Conservation (phyloP, 2,888 invertebrate species). For the Chrysolina haemoptera region DNA sequence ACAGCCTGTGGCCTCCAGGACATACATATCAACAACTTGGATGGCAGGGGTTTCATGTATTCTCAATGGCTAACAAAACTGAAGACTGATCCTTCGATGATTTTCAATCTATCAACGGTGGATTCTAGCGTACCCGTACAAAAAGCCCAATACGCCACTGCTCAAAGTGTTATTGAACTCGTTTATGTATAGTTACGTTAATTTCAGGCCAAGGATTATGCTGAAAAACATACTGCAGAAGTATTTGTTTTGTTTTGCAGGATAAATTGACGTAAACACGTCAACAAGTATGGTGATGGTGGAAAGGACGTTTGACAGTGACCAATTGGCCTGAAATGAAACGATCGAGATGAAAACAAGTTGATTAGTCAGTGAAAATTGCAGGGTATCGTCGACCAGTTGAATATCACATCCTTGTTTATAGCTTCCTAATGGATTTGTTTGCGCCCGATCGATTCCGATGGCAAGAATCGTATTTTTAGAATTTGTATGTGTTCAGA, state of each 20-base stretch:
- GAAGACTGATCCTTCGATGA: no score
- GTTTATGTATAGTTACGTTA: slow-evolving; percentile 44
- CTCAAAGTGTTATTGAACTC: slow-evolving; percentile 46
- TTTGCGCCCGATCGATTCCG: not conserved
- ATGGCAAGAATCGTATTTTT: no score
- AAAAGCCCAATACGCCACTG: slow-evolving; percentile 29
- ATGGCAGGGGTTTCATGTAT: no score
- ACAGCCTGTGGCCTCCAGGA: no score
- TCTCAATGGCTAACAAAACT: no score
- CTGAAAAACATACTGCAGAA: slow-evolving; percentile 41
- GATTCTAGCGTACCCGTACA: no score
- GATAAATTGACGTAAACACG: slow-evolving; percentile 34
- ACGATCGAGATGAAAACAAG: slow-evolving; percentile 9
- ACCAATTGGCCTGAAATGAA: slow-evolving; percentile 4
- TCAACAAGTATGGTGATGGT: slow-evolving; percentile 29
- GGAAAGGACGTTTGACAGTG: slow-evolving; percentile 4
- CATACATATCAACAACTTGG: no score
- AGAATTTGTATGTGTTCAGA: no score
- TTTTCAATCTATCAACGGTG: no score
- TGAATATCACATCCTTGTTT: not conserved
- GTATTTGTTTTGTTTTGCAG: slow-evolving; percentile 43
- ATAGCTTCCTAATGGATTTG: not conserved
- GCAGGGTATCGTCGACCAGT: not conserved
- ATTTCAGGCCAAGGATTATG: slow-evolving; percentile 49
- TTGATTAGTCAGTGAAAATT: slow-evolving; percentile 6